Evolutionary conservation across 2,113 vertebrate genomes (phyloP).

Genomic region (Poecile atricapillus): DNA sequence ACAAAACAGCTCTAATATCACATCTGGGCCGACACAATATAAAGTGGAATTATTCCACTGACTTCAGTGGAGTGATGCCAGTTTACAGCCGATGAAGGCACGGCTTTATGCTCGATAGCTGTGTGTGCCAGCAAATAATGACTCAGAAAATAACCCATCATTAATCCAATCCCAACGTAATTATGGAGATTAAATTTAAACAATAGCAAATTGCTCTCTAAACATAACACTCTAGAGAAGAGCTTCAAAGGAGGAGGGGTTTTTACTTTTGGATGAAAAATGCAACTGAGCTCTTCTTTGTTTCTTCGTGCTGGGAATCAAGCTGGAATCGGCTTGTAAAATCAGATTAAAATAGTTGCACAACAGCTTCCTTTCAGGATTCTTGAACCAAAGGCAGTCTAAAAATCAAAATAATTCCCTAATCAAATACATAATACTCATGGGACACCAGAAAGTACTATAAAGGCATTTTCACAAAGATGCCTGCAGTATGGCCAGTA

Average conservation of each 20-base stretch:
- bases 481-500: neutral
- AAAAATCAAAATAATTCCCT: conserved; percentile 44
- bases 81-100: neutral
- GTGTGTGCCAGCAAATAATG: conserved; percentile 25
- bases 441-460: neutral
- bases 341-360: conserved; percentile 52
- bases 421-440: conserved; percentile 15
- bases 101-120: neutral
- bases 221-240: conserved; percentile 12
- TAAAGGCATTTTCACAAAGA: conserved; percentile 25
- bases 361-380: conserved; percentile 55
- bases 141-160: conserved; percentile 31
- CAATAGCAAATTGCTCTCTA: conserved; percentile 36
- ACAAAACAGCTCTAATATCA: neutral
- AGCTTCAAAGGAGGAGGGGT: neutral
- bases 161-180: conserved; percentile 32
- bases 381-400: conserved; percentile 11
- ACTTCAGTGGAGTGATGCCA: neutral
- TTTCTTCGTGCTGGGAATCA: conserved; percentile 41
- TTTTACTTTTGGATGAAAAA: conserved; percentile 21
- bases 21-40: neutral
- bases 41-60: neutral
- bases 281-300: conserved; percentile 12
- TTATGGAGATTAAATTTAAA: conserved; percentile 51
- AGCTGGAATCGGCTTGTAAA: conserved; percentile 8